These are phyloP conservation scores for Seira ritae DNA, from an alignment of 2,888 invertebrate genomes.

Conservation along the genomic window DNA sequence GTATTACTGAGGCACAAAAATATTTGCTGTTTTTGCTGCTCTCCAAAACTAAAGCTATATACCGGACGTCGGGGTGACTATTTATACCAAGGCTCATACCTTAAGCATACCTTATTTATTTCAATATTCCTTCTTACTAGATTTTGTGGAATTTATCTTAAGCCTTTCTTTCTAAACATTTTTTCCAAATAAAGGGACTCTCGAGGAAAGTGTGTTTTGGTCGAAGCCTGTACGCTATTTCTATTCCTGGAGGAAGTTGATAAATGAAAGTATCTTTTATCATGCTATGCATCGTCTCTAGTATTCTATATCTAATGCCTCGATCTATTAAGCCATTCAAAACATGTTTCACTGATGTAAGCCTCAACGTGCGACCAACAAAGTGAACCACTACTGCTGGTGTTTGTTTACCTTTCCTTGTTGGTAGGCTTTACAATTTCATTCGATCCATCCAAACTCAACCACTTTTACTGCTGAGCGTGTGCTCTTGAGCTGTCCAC, in stretches of 20 bases:
- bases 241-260: not conserved
- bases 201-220: not conserved
- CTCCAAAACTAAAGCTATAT: too few relatives aligned
- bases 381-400: slow-evolving; percentile 18
- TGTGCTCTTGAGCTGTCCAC: too few relatives aligned
- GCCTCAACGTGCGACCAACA: not conserved
- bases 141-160: too few relatives aligned
- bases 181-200: not conserved
- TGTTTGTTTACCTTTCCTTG: slow-evolving; percentile 40
- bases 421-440: too few relatives aligned
- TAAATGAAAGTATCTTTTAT: slow-evolving; percentile 45
- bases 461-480: too few relatives aligned
- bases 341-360: slow-evolving; percentile 22
- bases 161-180: not conserved
- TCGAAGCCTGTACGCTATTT: not conserved
- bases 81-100: too few relatives aligned
- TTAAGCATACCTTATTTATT: too few relatives aligned
- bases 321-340: slow-evolving; percentile 51
- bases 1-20: too few relatives aligned
- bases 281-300: slow-evolving; percentile 6
- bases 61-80: too few relatives aligned
- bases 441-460: too few relatives aligned
- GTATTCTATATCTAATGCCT: not conserved
- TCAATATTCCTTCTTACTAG: too few relatives aligned
- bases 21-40: too few relatives aligned